phyloP scores from a whole-genome alignment of 1,140 invertebrate species.

The Catajapyx aquilonaris region DNA sequence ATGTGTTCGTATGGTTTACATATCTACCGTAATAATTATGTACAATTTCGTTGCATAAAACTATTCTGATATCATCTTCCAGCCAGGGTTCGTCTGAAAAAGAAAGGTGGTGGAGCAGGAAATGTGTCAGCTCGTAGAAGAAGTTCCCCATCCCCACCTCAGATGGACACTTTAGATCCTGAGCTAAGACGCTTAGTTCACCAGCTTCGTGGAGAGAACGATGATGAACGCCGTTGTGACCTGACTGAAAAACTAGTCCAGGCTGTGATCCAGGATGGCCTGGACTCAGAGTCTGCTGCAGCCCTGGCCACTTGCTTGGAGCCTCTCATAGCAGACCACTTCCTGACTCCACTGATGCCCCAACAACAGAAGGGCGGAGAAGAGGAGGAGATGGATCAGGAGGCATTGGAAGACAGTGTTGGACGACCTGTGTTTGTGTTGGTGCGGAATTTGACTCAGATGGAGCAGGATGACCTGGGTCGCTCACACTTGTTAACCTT shows the following conservation, averaged over 20 bases:
- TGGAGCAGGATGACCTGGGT: constrained; percentile 49
- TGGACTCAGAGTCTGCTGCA: constrained; percentile 4
- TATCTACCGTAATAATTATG: no score
- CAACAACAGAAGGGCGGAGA: no score
- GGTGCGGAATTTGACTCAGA: constrained; percentile 47
- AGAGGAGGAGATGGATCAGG: constrained; percentile 26
- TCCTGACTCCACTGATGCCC: constrained; percentile 3
- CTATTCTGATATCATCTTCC: no score
- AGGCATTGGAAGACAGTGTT: constrained; percentile 48
- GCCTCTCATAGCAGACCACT: constrained; percentile 5
- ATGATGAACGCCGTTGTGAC: not conserved
- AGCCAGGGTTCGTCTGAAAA: no score
- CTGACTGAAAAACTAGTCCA: not conserved
- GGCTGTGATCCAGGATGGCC: not conserved
- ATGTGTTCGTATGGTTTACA: no score
- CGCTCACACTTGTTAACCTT: constrained; percentile 47
- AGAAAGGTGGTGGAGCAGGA: no score
- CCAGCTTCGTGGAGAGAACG: no score
- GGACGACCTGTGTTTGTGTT: constrained; percentile 59
- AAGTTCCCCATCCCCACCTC: no score
- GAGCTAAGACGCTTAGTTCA: no score
- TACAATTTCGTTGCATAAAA: no score
- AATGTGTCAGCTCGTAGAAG: no score
- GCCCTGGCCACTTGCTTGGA: constrained; percentile 3
- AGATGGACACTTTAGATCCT: no score